Conservation (phyloP, 2,888 invertebrate species). For the Anarsia innoxiella region DNA sequence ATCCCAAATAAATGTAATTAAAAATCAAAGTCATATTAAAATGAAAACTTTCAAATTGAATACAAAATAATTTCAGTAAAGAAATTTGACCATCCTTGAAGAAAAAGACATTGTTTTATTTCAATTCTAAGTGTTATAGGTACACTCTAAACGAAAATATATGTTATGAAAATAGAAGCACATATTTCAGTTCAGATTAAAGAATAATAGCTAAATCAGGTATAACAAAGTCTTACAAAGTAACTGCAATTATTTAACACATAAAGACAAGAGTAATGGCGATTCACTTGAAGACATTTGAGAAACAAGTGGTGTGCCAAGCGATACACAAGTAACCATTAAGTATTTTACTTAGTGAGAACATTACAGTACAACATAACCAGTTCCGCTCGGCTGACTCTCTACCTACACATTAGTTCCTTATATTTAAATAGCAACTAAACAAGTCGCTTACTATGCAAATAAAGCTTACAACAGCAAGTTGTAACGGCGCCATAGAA, state of each 20-base stretch:
- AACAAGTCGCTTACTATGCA: conserved; percentile 49
- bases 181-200: too few species aligned
- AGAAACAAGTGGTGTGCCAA: conserved; percentile 12
- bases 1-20: too few species aligned
- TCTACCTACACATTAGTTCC: conserved; percentile 43
- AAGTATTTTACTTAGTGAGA: conserved; percentile 27
- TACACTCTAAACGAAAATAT: too few species aligned
- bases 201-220: too few species aligned
- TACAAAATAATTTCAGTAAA: too few species aligned
- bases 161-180: too few species aligned
- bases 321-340: conserved; percentile 19
- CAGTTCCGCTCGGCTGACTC: conserved; percentile 37
- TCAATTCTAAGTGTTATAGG: too few species aligned
- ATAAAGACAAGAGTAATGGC: conserved; percentile 7
- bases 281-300: conserved; percentile 5
- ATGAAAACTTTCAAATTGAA: too few species aligned
- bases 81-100: too few species aligned
- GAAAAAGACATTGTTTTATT: too few species aligned
- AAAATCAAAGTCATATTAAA: too few species aligned
- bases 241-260: conserved; percentile 1
- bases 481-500: conserved; percentile 27
- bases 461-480: conserved; percentile 39
- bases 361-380: conserved; percentile 33
- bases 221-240: background rate
- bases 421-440: conserved; percentile 46